These are phyloP conservation scores for Melanostoma mellinum DNA, from an alignment of 2,888 invertebrate genomes.

Conservation along the genomic window DNA sequence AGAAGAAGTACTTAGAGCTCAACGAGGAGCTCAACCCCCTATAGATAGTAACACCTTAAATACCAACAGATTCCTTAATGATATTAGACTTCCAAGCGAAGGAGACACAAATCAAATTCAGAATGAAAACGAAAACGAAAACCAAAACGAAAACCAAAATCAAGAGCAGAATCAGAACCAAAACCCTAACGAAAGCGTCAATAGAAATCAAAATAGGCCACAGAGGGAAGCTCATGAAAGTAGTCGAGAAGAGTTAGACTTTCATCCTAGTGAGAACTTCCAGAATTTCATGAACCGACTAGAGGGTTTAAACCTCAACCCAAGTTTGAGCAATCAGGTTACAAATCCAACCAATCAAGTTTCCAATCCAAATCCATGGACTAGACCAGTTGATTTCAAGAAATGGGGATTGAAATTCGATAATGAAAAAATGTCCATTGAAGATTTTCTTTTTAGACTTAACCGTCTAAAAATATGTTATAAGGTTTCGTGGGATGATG, in stretches of 20 bases:
- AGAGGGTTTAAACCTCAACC: neutral
- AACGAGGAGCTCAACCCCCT: slow-evolving; percentile 1
- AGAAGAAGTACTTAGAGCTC: neutral
- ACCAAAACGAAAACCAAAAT: too few species aligned
- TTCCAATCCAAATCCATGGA: slow-evolving; percentile 1
- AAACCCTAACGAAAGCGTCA: neutral
- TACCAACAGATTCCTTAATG: neutral
- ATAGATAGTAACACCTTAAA: neutral
- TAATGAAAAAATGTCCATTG: slow-evolving; percentile 8
- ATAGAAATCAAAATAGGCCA: neutral
- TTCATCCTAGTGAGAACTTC: slow-evolving; percentile 4
- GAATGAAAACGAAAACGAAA: neutral
- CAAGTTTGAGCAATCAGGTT: neutral
- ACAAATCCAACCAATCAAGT: neutral
- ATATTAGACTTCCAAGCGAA: neutral
- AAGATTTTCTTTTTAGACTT: slow-evolving; percentile 8
- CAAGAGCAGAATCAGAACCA: neutral
- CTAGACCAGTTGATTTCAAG: slow-evolving; percentile 2
- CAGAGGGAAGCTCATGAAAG: neutral
- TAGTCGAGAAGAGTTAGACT: slow-evolving; percentile 9
- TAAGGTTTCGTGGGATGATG: slow-evolving; percentile 4
- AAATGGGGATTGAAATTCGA: slow-evolving; percentile 7
- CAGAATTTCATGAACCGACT: slow-evolving; percentile 4
- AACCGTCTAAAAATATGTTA: slow-evolving; percentile 5
- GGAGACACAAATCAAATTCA: neutral